phyloP scores from a whole-genome alignment of 2,113 vertebrate genomes.

The Alces alces region DNA sequence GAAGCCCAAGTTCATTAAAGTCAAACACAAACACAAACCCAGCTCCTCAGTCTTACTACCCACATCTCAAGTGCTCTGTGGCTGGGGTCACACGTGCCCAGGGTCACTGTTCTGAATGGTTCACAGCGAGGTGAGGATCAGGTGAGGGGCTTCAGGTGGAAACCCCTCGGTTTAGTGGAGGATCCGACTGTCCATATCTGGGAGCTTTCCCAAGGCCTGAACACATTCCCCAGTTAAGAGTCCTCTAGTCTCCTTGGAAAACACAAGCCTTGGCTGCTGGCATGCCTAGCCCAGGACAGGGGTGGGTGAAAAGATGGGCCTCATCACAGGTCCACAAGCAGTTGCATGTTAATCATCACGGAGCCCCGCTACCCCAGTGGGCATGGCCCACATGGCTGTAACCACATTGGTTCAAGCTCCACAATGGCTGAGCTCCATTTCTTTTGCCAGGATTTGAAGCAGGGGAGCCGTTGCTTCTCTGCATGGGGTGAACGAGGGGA shows the following conservation, averaged over 20 bases:
- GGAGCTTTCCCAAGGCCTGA: not conserved
- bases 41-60: not conserved
- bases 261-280: not conserved
- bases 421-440: not conserved
- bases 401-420: not conserved
- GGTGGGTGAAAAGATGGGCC: not conserved
- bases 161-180: not conserved
- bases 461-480: not conserved
- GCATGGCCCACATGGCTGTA: not conserved
- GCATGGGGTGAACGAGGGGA: not conserved
- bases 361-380: not conserved
- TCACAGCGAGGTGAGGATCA: not conserved
- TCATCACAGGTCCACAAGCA: not conserved
- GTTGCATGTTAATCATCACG: rapidly evolving
- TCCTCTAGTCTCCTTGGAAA: not conserved
- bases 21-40: not conserved
- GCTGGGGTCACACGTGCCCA: not conserved
- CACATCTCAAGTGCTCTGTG: not conserved
- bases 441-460: not conserved
- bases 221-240: not conserved
- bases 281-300: not conserved
- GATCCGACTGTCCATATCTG: not conserved
- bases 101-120: not conserved
- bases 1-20: not conserved
- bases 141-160: not conserved